phyloP scores from a whole-genome alignment of 2,888 invertebrate genomes.

The Drosophila nigricruria region DNA sequence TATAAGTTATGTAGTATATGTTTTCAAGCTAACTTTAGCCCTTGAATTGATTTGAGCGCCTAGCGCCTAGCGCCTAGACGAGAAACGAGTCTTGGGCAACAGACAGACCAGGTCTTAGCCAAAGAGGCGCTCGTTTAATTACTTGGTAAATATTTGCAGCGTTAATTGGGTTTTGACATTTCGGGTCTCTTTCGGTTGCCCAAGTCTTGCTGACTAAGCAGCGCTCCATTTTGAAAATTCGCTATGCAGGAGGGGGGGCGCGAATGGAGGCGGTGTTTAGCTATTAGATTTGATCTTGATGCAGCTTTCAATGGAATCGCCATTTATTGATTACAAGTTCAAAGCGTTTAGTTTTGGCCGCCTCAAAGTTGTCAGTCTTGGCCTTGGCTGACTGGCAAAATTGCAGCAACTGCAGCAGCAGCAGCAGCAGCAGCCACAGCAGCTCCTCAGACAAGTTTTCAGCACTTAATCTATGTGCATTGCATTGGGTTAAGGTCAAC shows the following conservation, averaged over 20 bases:
- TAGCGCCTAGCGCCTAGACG: conserved; percentile 26
- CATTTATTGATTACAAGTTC: conserved; percentile 75
- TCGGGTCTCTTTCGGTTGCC: conserved; percentile 38
- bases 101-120: conserved; percentile 28
- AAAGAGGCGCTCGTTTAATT: conserved; percentile 65
- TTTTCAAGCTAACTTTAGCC: conserved; percentile 52
- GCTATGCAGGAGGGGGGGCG: not conserved
- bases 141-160: conserved; percentile 77
- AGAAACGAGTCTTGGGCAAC: conserved; percentile 35
- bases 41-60: conserved; percentile 56
- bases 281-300: conserved; percentile 45
- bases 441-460: conserved; percentile 65
- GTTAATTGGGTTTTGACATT: conserved; percentile 70
- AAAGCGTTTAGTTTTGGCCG: conserved; percentile 76
- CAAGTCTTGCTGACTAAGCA: conserved; percentile 48
- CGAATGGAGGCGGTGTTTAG: not conserved
- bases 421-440: conserved; percentile 9
- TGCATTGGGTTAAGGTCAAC: conserved; percentile 84
- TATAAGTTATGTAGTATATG: conserved; percentile 21
- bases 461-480: conserved; percentile 75
- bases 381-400: conserved; percentile 75
- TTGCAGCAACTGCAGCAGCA: conserved; percentile 50
- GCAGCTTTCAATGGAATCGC: conserved; percentile 70
- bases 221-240: conserved; percentile 42
- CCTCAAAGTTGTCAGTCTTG: conserved; percentile 68